Evolutionary conservation across 2,797 vertebrate genomes (phyloP).

Genomic region (Sylvilagus floridanus): DNA sequence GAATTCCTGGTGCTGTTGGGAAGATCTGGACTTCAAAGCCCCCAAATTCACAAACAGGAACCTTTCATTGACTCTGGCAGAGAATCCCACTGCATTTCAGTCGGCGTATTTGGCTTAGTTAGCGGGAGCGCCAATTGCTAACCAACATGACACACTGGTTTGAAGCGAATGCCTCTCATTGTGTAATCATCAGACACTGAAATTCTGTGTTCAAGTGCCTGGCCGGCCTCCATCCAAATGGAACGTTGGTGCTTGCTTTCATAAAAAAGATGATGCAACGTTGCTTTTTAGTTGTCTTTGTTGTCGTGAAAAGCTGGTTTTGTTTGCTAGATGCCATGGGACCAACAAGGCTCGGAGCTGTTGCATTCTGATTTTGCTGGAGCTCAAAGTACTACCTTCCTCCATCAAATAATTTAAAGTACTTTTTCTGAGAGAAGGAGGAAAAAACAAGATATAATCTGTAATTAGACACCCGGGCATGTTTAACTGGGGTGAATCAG

Average conservation of each 20-base stretch:
- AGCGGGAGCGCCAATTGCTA: constrained; percentile 42
- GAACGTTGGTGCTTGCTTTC: constrained; percentile 54
- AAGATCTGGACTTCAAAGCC: constrained; percentile 87
- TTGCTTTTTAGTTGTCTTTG: background rate
- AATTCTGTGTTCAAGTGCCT: constrained; percentile 56
- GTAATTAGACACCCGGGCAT: background rate
- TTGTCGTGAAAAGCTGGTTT: constrained; percentile 40
- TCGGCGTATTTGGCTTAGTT: constrained; percentile 80
- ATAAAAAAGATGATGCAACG: constrained; percentile 62
- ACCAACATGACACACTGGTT: constrained; percentile 45
- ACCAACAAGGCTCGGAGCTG: background rate
- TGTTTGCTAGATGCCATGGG: constrained; percentile 49
- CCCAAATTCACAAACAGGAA: constrained; percentile 85
- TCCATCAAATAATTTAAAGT: constrained; percentile 51
- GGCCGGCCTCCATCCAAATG: constrained; percentile 54
- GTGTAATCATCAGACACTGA: constrained; percentile 54
- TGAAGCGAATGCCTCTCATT: constrained; percentile 68
- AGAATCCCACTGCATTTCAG: constrained; percentile 77
- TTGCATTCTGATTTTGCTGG: constrained; percentile 39
- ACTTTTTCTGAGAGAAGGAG: constrained; percentile 9
- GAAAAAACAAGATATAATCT: background rate
- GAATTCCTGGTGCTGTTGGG: constrained; percentile 90
- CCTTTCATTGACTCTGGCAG: constrained; percentile 84
- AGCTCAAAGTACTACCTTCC: constrained; percentile 69
- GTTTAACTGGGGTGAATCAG: background rate